Evolutionary conservation across 2,888 invertebrate species (phyloP).

Genomic region (Hymenopus coronatus): DNA sequence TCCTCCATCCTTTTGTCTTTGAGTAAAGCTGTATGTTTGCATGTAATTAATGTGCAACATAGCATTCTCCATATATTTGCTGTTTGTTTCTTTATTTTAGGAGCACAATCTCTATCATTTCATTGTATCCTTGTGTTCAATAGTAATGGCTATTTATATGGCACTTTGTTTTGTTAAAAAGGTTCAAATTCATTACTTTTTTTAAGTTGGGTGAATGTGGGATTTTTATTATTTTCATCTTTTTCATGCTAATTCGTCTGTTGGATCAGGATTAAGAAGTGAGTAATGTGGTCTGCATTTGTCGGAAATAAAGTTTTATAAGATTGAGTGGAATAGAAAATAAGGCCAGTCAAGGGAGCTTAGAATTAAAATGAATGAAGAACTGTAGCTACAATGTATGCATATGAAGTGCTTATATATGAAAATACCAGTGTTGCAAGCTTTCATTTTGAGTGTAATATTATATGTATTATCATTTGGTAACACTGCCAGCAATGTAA

Average conservation of each 20-base stretch:
- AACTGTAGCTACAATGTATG: too few relatives aligned
- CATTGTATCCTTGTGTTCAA: neutral
- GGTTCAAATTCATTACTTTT: neutral
- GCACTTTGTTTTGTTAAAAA: neutral
- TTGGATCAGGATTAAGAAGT: neutral
- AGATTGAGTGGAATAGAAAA: neutral
- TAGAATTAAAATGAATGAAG: too few relatives aligned
- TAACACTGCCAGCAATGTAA: too few relatives aligned
- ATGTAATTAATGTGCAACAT: too few relatives aligned
- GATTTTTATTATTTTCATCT: neutral
- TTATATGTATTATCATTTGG: too few relatives aligned
- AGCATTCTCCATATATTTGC: too few relatives aligned
- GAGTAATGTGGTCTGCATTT: neutral
- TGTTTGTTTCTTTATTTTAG: too few relatives aligned
- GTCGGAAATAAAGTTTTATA: neutral
- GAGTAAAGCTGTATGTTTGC: too few relatives aligned
- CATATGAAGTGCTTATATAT: too few relatives aligned
- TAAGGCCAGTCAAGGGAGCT: neutral
- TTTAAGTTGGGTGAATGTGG: neutral
- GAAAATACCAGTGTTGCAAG: too few relatives aligned
- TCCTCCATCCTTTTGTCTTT: too few relatives aligned
- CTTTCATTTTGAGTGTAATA: too few relatives aligned
- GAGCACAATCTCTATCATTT: neutral
- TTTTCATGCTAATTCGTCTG: neutral
- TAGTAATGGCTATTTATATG: neutral